phyloP scores from a whole-genome alignment of 2,888 invertebrate genomes.

The Petrolisthes manimaculis region DNA sequence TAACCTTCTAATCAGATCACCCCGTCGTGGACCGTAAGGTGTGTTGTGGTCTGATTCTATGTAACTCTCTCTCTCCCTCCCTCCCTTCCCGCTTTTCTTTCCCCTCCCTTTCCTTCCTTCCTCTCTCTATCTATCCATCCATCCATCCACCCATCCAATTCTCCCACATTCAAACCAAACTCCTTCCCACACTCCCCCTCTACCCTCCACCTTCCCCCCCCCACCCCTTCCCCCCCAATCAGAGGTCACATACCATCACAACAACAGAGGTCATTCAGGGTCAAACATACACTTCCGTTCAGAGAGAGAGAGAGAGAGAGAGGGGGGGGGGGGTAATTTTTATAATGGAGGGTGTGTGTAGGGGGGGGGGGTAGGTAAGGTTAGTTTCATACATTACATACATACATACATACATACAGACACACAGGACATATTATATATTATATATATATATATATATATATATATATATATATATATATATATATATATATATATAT shows the following conservation, averaged over 20 bases:
- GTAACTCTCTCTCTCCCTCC: slow-evolving; percentile 10
- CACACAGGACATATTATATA: no score
- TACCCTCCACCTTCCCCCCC: neutral
- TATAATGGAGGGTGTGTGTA: neutral
- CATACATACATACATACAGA: no score
- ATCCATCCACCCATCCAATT: neutral
- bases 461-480: no score
- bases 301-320: no score
- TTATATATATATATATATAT: no score
- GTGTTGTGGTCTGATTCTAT: slow-evolving; percentile 1
- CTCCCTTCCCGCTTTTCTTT: slow-evolving; percentile 9
- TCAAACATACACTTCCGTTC: no score
- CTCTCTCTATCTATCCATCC: neutral
- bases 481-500: no score
- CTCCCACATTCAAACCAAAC: no score
- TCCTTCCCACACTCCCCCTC: neutral
- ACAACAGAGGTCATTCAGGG: no score
- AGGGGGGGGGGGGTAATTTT: no score
- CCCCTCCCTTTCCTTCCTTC: neutral
- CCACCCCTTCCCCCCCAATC: neutral
- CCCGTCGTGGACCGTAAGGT: no score
- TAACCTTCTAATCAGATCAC: neutral
- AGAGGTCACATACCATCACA: no score
- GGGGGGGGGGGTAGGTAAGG: neutral
- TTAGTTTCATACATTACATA: neutral